Evolutionary conservation across 1,140 invertebrate genomes (phyloP).

Genomic region (Drosophila equinoxialis): DNA sequence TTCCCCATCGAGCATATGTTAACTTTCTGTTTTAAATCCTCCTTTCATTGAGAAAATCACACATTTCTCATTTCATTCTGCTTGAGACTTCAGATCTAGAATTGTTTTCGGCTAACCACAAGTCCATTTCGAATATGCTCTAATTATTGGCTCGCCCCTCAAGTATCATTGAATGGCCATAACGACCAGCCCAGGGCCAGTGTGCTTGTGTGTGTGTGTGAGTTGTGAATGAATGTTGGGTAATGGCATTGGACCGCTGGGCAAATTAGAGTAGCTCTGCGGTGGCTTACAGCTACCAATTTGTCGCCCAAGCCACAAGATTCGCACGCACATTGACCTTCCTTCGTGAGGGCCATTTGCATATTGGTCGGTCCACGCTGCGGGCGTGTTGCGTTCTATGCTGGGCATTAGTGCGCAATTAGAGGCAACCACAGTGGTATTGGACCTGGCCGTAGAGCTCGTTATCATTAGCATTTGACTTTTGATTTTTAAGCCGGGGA

Average conservation of each 20-base stretch:
- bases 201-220: neutral
- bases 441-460: slow-evolving; percentile 33
- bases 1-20: too few relatives aligned
- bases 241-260: slow-evolving; percentile 26
- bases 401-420: slow-evolving; percentile 69
- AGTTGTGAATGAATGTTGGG: neutral
- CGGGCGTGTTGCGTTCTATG: slow-evolving; percentile 60
- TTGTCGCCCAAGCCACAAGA: slow-evolving; percentile 55
- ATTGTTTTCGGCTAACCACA: slow-evolving; percentile 48
- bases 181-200: slow-evolving; percentile 22
- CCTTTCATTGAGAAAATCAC: neutral
- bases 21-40: too few relatives aligned
- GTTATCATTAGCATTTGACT: slow-evolving; percentile 69
- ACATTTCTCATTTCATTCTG: too few relatives aligned
- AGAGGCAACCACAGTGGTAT: slow-evolving; percentile 54
- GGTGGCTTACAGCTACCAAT: slow-evolving; percentile 55
- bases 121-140: slow-evolving; percentile 62
- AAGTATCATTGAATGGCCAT: slow-evolving; percentile 57
- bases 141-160: slow-evolving; percentile 61
- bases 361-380: slow-evolving; percentile 58
- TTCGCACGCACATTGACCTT: slow-evolving; percentile 82
- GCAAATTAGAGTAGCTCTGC: slow-evolving; percentile 66
- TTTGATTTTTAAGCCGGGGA: slow-evolving; percentile 22
- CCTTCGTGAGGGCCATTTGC: slow-evolving; percentile 66
- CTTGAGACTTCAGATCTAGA: neutral